A percentile compares a stretch with the other conserved stretches of the same genome.
Evolutionary conservation across 2,113 vertebrate genomes (phyloP).

Genomic region (Thermophis baileyi): DNA sequence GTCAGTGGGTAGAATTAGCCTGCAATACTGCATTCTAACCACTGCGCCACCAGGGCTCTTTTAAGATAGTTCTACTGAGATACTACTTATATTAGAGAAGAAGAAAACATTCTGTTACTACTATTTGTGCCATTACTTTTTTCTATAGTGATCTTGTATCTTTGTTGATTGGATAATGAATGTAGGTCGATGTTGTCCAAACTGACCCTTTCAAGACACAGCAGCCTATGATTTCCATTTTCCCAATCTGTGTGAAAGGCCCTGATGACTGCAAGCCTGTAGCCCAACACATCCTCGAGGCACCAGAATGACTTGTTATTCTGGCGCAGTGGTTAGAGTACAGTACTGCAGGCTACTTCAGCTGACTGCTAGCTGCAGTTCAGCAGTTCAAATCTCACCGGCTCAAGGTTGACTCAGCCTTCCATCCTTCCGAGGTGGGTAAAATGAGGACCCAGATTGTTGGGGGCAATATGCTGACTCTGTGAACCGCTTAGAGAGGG

Average conservation of each 20-base stretch:
- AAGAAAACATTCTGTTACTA: neutral
- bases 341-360: too few species aligned
- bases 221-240: neutral
- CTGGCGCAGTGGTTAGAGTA: too few species aligned
- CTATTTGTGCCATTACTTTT: neutral
- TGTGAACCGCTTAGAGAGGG: too few species aligned
- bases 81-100: neutral
- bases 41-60: neutral
- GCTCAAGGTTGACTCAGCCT: too few species aligned
- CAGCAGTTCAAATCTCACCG: too few species aligned
- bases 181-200: neutral
- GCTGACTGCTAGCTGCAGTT: too few species aligned
- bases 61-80: neutral
- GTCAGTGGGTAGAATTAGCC: neutral
- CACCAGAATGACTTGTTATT: neutral
- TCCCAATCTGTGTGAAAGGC: neutral
- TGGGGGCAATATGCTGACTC: too few species aligned
- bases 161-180: neutral
- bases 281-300: neutral
- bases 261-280: neutral
- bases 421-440: too few species aligned
- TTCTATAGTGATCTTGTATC: constrained; percentile 26
- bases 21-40: neutral
- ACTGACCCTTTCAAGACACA: neutral
- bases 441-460: too few species aligned